Evolutionary conservation across 2,888 invertebrate species (phyloP).

Genomic region (Drosophila stalkeri): DNA sequence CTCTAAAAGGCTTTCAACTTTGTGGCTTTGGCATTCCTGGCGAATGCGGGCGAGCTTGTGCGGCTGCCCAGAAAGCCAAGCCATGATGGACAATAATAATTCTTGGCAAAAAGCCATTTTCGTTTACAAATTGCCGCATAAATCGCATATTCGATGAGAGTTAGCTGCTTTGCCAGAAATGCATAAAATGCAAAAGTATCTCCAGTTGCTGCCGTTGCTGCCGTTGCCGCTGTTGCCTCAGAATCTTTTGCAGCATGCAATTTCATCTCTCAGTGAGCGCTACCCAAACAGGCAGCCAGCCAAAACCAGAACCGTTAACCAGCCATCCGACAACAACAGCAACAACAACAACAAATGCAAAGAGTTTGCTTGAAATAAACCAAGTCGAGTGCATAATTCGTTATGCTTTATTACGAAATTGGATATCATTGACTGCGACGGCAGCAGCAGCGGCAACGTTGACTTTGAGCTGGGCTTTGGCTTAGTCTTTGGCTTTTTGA

Average conservation of each 20-base stretch:
- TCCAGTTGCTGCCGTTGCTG: constrained; percentile 16
- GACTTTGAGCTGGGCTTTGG: constrained; percentile 36
- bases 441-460: constrained; percentile 10
- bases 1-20: constrained; percentile 67
- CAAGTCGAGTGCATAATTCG: constrained; percentile 80
- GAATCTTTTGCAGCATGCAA: constrained; percentile 50
- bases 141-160: constrained; percentile 81
- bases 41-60: constrained; percentile 17
- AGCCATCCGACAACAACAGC: constrained; percentile 37
- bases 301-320: constrained; percentile 75
- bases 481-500: constrained; percentile 37
- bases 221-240: not conserved
- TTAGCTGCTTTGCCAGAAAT: constrained; percentile 57
- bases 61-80: constrained; percentile 2
- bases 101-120: constrained; percentile 81
- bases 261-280: constrained; percentile 51
- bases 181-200: constrained; percentile 62
- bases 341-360: constrained; percentile 28
- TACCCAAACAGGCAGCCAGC: constrained; percentile 57
- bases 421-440: constrained; percentile 71
- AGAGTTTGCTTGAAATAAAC: constrained; percentile 66
- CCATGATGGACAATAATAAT: constrained; percentile 80
- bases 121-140: constrained; percentile 81
- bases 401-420: constrained; percentile 81
- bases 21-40: constrained; percentile 38